Evolutionary conservation across 2,888 invertebrate species (phyloP).

Genomic region (Corythucha ciliata): DNA sequence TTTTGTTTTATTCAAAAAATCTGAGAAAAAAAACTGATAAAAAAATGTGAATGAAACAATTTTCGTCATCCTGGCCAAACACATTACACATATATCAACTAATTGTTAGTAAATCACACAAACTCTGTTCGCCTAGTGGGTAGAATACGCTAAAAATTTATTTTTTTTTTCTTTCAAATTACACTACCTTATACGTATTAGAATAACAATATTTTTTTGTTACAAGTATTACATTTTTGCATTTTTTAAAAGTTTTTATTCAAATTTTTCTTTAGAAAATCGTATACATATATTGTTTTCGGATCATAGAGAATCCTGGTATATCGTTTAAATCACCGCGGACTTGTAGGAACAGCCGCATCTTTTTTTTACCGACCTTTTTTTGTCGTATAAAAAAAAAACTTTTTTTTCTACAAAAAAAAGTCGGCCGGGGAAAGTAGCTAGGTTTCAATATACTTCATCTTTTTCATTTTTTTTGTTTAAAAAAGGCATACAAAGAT

Average conservation of each 20-base stretch:
- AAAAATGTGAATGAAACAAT: no score
- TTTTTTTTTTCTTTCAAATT: slow-evolving; percentile 30
- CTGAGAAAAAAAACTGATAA: neutral
- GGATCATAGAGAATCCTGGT: slow-evolving; percentile 40
- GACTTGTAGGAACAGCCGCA: slow-evolving; percentile 30
- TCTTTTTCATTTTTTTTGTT: slow-evolving; percentile 10
- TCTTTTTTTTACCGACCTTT: slow-evolving; percentile 14
- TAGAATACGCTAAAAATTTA: slow-evolving; percentile 32
- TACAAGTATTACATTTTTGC: slow-evolving; percentile 32
- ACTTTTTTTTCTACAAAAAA: slow-evolving; percentile 22
- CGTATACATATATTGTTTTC: slow-evolving; percentile 44
- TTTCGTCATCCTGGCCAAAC: slow-evolving; percentile 22
- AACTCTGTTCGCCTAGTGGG: slow-evolving; percentile 30
- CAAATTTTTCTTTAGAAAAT: slow-evolving; percentile 47
- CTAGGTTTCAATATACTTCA: no score
- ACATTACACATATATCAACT: slow-evolving; percentile 26
- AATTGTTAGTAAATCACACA: slow-evolving; percentile 32
- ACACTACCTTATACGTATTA: slow-evolving; percentile 34
- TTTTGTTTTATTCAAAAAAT: slow-evolving; percentile 3
- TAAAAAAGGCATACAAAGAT: slow-evolving; percentile 35
- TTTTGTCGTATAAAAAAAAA: slow-evolving; percentile 11
- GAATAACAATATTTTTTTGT: slow-evolving; percentile 33
- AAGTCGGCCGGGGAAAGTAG: no score
- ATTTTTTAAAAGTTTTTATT: slow-evolving; percentile 27
- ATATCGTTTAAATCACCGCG: slow-evolving; percentile 34